Base-by-base conservation (phyloP, 2,888 invertebrate genomes). In the Colletes collaris region DNA sequence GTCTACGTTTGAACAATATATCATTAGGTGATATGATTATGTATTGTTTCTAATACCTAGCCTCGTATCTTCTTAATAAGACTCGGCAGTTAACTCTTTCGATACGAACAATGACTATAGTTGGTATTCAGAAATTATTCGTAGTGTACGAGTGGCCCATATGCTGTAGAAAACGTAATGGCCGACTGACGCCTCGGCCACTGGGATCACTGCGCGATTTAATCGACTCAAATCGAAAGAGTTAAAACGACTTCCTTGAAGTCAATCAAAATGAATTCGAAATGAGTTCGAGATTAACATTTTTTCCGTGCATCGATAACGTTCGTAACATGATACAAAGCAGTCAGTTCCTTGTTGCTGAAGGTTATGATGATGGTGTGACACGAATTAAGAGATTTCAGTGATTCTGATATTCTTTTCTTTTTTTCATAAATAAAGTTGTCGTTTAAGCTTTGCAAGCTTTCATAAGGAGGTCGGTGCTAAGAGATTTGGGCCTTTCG, bases 401-500 rank as follows among this genome's bases (percentile, higher is more conserved):
- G 80, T 76, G 83, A 81, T 75, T 75, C 67, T 68, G 76, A 27
- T 27, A 76, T 62, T 67, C 49, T 35, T 68, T 44, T 49, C 56
- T 40, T 11, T 19, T 59, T 71, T 62, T 68, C 49, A 81, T 77
- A 60, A 76, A 84, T 76, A 75, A 50, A 58, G 58, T 68, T 44
- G 59, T 66, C 55, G 55, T 73, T 89, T 92, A 92, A 83, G 89
- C 91, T 64, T 92, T 92, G n/a, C 90, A 87, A 40, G 89, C 83
- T 77, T 92, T 93, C 88, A 93, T 93, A 76, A 93, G 91, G 79
- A 91, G 91, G 76, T 93, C 93, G 76, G 93, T 92, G 87, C 92
- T 93, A 93, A 97, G 95, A 49, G 97, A 97, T 93, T 98, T 98
- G 82, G 94, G 97, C 95, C 95, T 96, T 93, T 98, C 97, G 85